Evolutionary conservation across 2,113 vertebrate species (phyloP).

Genomic region (Emydura subglobosa): DNA sequence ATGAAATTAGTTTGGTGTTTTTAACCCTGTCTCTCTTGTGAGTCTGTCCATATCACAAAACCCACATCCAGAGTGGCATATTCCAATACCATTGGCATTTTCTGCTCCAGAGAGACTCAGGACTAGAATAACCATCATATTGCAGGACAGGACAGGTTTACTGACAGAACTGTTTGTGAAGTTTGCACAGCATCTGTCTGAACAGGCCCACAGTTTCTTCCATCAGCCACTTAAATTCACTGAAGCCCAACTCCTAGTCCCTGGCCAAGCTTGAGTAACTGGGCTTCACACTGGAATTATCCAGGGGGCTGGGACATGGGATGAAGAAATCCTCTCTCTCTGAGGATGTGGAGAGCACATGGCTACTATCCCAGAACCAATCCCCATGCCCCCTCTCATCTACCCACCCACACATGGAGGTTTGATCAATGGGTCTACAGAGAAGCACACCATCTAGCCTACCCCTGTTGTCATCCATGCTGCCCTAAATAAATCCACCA

Average conservation of each 20-base stretch:
- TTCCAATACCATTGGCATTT: neutral
- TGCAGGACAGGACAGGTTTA: neutral
- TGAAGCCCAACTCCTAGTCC: neutral
- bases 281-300: neutral
- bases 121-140: neutral
- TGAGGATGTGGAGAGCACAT: neutral
- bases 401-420: neutral
- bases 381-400: neutral
- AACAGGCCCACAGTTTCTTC: neutral
- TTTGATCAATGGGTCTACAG: neutral
- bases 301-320: neutral
- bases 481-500: neutral
- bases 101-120: neutral
- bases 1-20: neutral
- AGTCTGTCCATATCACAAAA: neutral
- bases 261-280: neutral
- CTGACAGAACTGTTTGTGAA: neutral
- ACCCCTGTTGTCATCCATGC: fast-evolving
- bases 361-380: neutral
- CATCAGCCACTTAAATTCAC: conserved; percentile 1
- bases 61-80: neutral
- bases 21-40: neutral
- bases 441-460: neutral
- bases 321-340: neutral
- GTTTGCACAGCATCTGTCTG: neutral